Percentiles rank a stretch among this genome's conserved stretches.
These are phyloP conservation scores for Clepsis dumicolana DNA, from an alignment of 2,888 invertebrate genomes.

Conservation along the genomic window DNA sequence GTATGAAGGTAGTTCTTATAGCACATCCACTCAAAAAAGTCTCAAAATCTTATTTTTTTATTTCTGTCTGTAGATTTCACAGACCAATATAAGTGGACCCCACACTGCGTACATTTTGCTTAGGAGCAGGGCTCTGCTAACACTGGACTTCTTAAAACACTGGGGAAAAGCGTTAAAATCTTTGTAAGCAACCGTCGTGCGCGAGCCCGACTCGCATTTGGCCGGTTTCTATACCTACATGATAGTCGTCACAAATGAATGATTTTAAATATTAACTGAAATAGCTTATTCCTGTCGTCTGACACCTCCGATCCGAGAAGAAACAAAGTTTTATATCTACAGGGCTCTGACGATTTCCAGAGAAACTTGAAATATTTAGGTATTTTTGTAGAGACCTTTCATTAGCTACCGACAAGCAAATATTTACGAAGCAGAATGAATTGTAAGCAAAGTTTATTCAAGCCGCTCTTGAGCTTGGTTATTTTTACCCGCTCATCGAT, in stretches of 20 bases:
- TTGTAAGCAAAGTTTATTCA: constrained; percentile 28
- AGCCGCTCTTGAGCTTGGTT: constrained; percentile 8
- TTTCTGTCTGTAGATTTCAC: too few relatives aligned
- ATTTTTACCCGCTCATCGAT: constrained; percentile 37
- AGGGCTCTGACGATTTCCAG: not conserved
- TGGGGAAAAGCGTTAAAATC: too few relatives aligned
- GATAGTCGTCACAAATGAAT: not conserved
- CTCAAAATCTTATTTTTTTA: too few relatives aligned
- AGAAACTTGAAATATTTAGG: not conserved
- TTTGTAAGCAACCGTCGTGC: too few relatives aligned
- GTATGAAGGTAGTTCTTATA: too few relatives aligned
- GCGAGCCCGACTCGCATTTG: too few relatives aligned
- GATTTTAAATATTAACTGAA: not conserved
- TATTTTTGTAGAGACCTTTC: not conserved
- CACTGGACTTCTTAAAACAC: too few relatives aligned
- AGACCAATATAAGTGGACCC: too few relatives aligned
- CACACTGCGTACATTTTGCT: too few relatives aligned
- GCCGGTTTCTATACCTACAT: too few relatives aligned
- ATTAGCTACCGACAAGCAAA: not conserved
- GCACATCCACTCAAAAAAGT: too few relatives aligned
- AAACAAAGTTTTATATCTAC: not conserved
- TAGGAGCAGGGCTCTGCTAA: too few relatives aligned
- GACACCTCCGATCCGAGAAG: not conserved
- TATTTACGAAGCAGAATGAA: constrained; percentile 10
- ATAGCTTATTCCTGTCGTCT: not conserved